phyloP scores from a whole-genome alignment of 2,113 vertebrate genomes.

The Macquaria australasica region DNA sequence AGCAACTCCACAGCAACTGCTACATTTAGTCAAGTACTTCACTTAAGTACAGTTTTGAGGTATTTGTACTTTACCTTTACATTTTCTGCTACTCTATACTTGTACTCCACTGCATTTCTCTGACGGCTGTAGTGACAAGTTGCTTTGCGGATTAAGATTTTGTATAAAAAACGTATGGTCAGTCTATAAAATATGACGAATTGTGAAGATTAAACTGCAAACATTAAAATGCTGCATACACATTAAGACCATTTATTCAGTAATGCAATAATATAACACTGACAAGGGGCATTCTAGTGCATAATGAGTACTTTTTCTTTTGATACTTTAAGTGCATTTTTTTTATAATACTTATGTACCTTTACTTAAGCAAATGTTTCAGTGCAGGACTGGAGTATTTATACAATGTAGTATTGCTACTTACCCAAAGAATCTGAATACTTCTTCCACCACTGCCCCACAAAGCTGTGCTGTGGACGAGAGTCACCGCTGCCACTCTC shows the following conservation, averaged over 20 bases:
- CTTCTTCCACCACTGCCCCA: background rate
- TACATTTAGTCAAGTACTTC: background rate
- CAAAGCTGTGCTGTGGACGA: conserved; percentile 4
- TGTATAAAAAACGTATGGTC: background rate
- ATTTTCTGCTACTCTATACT: background rate
- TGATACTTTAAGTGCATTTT: background rate
- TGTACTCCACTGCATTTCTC: background rate
- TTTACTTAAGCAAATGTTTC: background rate
- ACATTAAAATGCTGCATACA: background rate
- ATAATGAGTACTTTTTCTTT: background rate
- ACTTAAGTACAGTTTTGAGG: background rate
- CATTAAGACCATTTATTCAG: background rate
- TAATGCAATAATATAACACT: background rate
- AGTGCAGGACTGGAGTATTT: background rate
- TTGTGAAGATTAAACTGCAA: background rate
- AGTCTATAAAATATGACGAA: background rate
- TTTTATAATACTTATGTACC: background rate
- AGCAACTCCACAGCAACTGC: background rate
- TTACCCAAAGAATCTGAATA: background rate
- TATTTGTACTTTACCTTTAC: background rate
- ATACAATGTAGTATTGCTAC: background rate
- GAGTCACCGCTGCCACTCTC: conserved; percentile 58
- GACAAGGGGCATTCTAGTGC: background rate
- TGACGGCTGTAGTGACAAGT: background rate
- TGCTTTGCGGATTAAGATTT: background rate